These are phyloP conservation scores for Oxyruncus cristatus DNA, from an alignment of 2,113 vertebrate genomes.

Conservation along the genomic window DNA sequence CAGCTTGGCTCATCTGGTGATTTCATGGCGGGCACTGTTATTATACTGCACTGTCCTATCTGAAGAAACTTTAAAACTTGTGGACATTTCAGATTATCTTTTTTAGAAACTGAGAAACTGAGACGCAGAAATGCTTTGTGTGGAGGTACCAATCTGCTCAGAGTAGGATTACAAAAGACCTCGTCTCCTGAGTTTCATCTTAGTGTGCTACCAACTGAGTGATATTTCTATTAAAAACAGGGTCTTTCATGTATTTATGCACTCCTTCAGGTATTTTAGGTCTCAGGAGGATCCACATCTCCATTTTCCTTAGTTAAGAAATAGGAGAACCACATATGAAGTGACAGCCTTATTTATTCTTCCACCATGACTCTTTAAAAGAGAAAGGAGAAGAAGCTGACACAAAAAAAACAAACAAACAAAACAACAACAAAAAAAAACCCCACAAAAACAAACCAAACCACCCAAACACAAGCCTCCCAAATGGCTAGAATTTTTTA, in stretches of 20 bases:
- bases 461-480: neutral
- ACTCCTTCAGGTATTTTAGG: neutral
- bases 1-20: neutral
- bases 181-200: neutral
- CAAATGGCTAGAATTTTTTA: neutral
- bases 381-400: neutral
- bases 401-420: neutral
- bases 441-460: neutral
- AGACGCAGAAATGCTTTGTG: neutral
- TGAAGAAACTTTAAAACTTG: neutral
- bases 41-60: neutral
- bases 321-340: neutral
- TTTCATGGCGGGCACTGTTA: neutral
- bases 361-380: neutral
- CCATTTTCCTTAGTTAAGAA: neutral
- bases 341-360: neutral
- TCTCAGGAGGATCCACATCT: neutral
- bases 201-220: neutral
- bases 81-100: neutral
- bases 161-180: neutral
- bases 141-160: neutral
- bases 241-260: neutral
- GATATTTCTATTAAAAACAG: neutral
- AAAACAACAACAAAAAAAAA: too few relatives aligned
- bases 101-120: neutral